phyloP scores from a whole-genome alignment of 1,140 invertebrate species.

The Atopsyche davidsoni region DNA sequence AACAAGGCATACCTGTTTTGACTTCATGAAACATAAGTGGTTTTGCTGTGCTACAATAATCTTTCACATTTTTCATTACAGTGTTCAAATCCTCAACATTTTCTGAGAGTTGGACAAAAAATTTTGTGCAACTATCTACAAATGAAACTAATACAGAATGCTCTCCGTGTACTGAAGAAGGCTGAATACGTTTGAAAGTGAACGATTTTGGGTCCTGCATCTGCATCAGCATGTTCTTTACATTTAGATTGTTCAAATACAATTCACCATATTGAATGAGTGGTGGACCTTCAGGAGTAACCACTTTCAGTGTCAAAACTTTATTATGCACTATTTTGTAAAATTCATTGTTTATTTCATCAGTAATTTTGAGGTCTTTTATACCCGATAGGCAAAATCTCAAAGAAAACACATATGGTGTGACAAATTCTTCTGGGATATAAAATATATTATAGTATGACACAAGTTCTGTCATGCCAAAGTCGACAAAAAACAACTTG shows the following conservation, averaged over 20 bases:
- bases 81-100: constrained; percentile 50
- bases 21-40: constrained; percentile 47
- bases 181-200: constrained; percentile 45
- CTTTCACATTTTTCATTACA: constrained; percentile 50
- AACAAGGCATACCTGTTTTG: constrained; percentile 58
- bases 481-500: constrained; percentile 72
- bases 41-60: constrained; percentile 38
- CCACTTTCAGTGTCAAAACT: constrained; percentile 56
- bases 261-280: constrained; percentile 67
- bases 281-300: constrained; percentile 58
- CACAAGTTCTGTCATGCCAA: constrained; percentile 66
- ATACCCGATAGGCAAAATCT: constrained; percentile 64
- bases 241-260: constrained; percentile 50
- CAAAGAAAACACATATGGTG: constrained; percentile 64
- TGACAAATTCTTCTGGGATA: constrained; percentile 62
- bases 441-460: constrained; percentile 62
- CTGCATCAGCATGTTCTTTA: constrained; percentile 48
- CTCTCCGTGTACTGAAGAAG: constrained; percentile 45
- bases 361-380: constrained; percentile 56
- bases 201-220: constrained; percentile 43
- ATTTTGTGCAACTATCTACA: constrained; percentile 62
- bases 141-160: constrained; percentile 59
- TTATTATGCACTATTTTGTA: constrained; percentile 57
- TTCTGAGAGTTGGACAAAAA: constrained; percentile 62
- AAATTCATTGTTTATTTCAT: constrained; percentile 64